A percentile compares a stretch with the other conserved stretches of the same genome.
phyloP scores from a whole-genome alignment of 2,888 invertebrate species.

The Polydrusus pterygomalis region DNA sequence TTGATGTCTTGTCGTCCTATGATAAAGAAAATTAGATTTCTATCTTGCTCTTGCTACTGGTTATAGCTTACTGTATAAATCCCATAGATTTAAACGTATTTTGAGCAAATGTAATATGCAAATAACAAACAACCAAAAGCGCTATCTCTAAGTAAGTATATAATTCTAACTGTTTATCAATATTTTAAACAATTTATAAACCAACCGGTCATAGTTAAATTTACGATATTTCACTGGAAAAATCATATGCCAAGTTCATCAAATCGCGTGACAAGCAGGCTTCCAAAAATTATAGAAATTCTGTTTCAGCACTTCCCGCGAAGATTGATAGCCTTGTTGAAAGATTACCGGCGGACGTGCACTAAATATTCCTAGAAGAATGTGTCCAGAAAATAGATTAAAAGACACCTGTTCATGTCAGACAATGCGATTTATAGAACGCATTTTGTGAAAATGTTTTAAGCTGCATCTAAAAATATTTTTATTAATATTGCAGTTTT shows the following conservation, averaged over 20 bases:
- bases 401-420: slow-evolving; percentile 16
- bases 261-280: not conserved
- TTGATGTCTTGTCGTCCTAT: no score
- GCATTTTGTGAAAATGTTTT: not conserved
- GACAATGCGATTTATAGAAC: not conserved
- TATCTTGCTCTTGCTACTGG: no score
- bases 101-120: no score
- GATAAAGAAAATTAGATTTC: no score
- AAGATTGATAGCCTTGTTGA: slow-evolving; percentile 39
- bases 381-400: slow-evolving; percentile 12
- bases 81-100: no score
- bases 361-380: slow-evolving; percentile 29
- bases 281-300: slow-evolving; percentile 26
- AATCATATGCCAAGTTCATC: not conserved
- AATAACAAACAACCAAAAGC: no score
- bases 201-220: not conserved
- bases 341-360: slow-evolving; percentile 38
- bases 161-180: no score
- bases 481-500: no score
- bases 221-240: not conserved
- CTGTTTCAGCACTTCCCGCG: slow-evolving; percentile 34
- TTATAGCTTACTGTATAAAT: no score
- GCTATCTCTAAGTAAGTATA: no score
- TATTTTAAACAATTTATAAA: not conserved
- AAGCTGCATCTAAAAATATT: not conserved